Percentiles rank a stretch among this genome's conserved stretches.
Evolutionary conservation across 2,888 invertebrate genomes (phyloP).

Genomic region (Limenitis camilla): DNA sequence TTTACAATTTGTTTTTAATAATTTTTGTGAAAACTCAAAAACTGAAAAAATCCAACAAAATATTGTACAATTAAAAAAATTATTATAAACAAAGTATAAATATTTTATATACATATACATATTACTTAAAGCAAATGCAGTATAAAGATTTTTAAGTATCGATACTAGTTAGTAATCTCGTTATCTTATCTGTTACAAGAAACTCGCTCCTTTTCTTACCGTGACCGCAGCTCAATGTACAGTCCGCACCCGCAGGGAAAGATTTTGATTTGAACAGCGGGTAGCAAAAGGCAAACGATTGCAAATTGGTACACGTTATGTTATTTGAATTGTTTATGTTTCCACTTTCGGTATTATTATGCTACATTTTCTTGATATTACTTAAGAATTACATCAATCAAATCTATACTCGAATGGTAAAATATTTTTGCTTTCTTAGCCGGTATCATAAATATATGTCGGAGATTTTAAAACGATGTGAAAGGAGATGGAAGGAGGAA

Average conservation of each 20-base stretch:
- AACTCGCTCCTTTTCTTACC: conserved; percentile 5
- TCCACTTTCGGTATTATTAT: conserved; percentile 18
- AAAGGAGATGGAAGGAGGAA: no score
- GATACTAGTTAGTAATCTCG: no score
- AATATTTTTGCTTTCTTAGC: neutral
- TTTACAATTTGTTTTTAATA: no score
- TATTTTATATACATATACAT: no score
- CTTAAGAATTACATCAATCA: neutral
- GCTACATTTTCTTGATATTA: conserved; percentile 3
- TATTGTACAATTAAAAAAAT: no score
- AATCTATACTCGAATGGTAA: neutral
- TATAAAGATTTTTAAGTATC: no score
- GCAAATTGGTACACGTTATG: conserved; percentile 21
- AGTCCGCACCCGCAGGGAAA: conserved; percentile 12
- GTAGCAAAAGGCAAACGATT: conserved; percentile 21
- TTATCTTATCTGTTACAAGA: neutral
- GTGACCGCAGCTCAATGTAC: conserved; percentile 4
- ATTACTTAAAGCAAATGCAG: no score
- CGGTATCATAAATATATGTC: no score
- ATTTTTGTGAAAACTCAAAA: no score
- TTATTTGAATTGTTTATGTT: conserved; percentile 24
- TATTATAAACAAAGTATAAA: no score
- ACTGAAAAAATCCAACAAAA: no score
- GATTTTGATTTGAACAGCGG: conserved; percentile 12
- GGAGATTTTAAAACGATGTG: no score